Conservation (phyloP, 2,113 vertebrate species). For the Phainopepla nitens region DNA sequence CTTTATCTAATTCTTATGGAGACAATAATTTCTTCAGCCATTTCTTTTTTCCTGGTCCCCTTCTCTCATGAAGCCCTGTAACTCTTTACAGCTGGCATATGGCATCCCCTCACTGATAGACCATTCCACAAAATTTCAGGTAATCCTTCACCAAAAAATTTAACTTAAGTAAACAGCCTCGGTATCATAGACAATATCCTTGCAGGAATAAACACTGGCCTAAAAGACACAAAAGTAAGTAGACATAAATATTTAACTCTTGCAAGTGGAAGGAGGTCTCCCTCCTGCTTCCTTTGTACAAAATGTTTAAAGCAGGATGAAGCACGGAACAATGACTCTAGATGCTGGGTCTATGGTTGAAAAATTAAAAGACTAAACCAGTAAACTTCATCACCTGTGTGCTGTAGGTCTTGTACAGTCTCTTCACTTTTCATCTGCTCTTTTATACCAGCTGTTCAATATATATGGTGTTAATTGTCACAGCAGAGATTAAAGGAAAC, state of each 20-base stretch:
- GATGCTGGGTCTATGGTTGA: background rate
- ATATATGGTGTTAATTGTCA: background rate
- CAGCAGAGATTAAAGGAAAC: background rate
- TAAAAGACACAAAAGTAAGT: background rate
- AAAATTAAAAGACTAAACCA: background rate
- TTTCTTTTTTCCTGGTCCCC: background rate
- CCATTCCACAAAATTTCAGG: background rate
- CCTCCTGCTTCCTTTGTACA: background rate
- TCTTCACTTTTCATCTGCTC: background rate
- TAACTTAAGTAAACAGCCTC: background rate
- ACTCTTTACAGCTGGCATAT: background rate
- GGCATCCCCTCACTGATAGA: background rate
- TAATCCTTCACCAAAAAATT: background rate
- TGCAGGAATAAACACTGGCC: background rate
- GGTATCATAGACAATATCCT: background rate
- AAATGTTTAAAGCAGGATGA: background rate
- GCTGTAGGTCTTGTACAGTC: background rate
- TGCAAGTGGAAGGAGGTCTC: background rate
- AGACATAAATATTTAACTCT: background rate
- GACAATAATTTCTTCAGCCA: fast-evolving
- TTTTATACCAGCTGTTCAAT: background rate
- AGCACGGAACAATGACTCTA: background rate
- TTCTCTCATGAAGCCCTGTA: background rate
- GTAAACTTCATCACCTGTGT: background rate
- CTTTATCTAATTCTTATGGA: background rate